Evolutionary conservation across 2,113 vertebrate species (phyloP), one percentile per base, ranked within the genome.

Genomic region (Microcebus jonahi): DNA sequence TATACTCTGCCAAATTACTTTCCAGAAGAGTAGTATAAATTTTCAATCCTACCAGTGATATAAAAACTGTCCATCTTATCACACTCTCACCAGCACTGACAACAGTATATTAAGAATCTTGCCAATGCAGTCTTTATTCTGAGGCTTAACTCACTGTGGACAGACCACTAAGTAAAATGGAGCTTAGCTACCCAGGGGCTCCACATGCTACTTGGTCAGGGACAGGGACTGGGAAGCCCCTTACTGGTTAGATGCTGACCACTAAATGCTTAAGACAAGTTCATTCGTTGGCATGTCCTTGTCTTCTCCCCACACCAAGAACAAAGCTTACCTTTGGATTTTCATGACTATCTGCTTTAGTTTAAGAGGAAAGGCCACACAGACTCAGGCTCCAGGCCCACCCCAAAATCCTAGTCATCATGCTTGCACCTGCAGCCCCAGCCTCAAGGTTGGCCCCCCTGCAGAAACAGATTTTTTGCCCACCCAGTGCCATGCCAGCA

Each of bases 1-100:
- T 48, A 94, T 34, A 84, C 21, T 95, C 73, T 83, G 42, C 79
- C 73, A 95, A 96, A 83, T 70, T 76, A 73, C 61, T 90, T 95
- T 91, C n/a, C 82, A 96, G 67, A 96, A 91, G 55, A 95, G 53
- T 45, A 18, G 53, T 79, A 89, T 25, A 86, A 34, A 83, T 83
- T 82, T 91, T 95, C 48, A 73, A 4, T 94, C 23, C 57, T 59
- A 57, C 57, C 50, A 53, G 27, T 91, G 36, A 89, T 57, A 6
- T 75, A 80, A 94, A 91, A 85, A 61, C 23, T 70, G 11, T 55
- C 75, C 70, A n/a, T 65, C 48, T 77, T 70, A 48, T 45, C 25
- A n/a, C n/a, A 42, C 21, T 25, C 63, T 75, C 21, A 53, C 42
- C 48, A 70, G 84, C 79, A 71, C 34, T 80, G 55, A 42, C 9